Conservation (phyloP, 1,140 invertebrate species). For the Archivesica marissinica region DNA sequence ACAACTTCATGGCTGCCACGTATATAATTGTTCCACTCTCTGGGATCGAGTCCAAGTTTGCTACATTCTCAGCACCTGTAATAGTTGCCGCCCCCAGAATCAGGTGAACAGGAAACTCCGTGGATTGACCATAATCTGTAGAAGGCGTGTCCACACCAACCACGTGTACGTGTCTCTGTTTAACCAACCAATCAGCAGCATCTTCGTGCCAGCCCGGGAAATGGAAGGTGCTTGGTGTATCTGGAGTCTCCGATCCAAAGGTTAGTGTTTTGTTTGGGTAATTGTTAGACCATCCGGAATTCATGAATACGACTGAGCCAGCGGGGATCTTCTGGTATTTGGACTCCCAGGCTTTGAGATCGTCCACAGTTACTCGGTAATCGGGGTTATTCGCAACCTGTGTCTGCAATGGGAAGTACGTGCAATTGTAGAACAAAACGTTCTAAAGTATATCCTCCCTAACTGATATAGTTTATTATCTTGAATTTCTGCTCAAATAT, state of each 20-base stretch:
- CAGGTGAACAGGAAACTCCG: constrained; percentile 70
- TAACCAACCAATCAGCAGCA: constrained; percentile 71
- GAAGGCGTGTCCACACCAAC: constrained; percentile 72
- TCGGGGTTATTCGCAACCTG: constrained; percentile 67
- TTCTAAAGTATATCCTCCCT: too few species aligned
- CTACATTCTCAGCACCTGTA: constrained; percentile 70
- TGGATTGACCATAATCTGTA: constrained; percentile 73
- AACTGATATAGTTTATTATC: too few species aligned
- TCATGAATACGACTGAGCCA: constrained; percentile 75
- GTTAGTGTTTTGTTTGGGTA: constrained; percentile 69
- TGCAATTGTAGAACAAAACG: too few species aligned
- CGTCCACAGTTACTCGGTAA: constrained; percentile 66
- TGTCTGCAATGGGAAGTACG: background rate
- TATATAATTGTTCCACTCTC: constrained; percentile 67
- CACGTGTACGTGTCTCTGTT: constrained; percentile 65
- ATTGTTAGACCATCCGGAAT: constrained; percentile 73
- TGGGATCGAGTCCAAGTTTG: constrained; percentile 66
- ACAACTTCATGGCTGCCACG: constrained; percentile 66
- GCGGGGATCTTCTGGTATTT: constrained; percentile 69
- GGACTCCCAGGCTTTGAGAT: constrained; percentile 71
- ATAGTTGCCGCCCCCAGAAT: constrained; percentile 64
- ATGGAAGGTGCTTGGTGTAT: constrained; percentile 69
- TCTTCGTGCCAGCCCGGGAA: constrained; percentile 73
- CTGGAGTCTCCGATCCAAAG: constrained; percentile 62
- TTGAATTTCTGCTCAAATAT: too few species aligned